phyloP scores from a whole-genome alignment of 1,140 invertebrate genomes.

The Propsilocerus akamusi region DNA sequence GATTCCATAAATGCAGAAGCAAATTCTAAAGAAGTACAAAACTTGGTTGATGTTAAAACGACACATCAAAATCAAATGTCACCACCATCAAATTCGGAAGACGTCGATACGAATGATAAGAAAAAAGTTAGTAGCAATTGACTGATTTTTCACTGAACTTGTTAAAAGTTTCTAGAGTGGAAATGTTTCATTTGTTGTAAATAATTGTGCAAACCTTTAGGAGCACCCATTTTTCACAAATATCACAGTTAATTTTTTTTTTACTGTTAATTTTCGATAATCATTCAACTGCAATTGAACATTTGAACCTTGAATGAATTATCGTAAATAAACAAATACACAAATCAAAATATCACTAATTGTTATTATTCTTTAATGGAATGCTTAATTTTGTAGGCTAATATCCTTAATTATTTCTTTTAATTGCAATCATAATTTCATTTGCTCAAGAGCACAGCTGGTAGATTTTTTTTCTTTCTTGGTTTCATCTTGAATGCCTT shows the following conservation, averaged over 20 bases:
- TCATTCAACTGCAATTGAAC: background rate
- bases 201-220: background rate
- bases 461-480: too few species aligned
- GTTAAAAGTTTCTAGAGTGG: background rate
- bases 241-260: background rate
- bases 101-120: background rate
- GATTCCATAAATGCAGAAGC: background rate
- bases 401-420: too few species aligned
- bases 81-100: background rate
- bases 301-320: background rate
- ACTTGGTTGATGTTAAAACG: background rate
- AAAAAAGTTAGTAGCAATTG: background rate
- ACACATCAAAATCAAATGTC: background rate
- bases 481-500: too few species aligned
- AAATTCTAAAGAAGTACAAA: background rate
- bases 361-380: too few species aligned
- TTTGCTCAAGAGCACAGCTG: too few species aligned
- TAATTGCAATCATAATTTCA: too few species aligned
- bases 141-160: background rate
- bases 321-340: too few species aligned
- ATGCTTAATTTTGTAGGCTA: too few species aligned
- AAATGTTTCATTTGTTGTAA: background rate
- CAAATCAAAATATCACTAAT: too few species aligned
- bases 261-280: background rate
- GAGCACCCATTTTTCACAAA: background rate